Percentiles rank a stretch among this genome's conserved stretches.
phyloP scores from a whole-genome alignment of 2,888 invertebrate genomes.

The Sinhomidia bicolor region DNA sequence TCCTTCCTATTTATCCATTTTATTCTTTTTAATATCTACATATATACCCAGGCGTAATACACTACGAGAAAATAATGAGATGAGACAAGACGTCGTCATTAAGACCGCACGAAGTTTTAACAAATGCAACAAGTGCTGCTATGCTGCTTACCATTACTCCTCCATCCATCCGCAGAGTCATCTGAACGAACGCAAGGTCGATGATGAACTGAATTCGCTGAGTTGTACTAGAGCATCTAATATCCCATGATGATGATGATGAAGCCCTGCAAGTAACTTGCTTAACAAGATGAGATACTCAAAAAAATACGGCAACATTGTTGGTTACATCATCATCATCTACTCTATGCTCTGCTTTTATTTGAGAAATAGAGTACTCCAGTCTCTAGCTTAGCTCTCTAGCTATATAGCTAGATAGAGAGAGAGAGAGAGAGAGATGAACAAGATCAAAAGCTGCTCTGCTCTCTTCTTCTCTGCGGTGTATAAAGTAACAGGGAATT shows the following conservation, averaged over 20 bases:
- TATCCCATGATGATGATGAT: not conserved
- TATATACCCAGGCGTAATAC: too few relatives aligned
- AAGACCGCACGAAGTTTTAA: slow-evolving; percentile 69
- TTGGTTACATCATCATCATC: too few relatives aligned
- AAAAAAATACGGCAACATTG: slow-evolving; percentile 12
- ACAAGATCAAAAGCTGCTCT: too few relatives aligned
- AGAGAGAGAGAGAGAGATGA: not conserved
- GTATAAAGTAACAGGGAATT: slow-evolving; percentile 66
- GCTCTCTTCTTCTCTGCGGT: too few relatives aligned
- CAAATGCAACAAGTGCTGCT: too few relatives aligned
- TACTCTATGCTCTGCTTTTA: too few relatives aligned
- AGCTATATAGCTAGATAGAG: too few relatives aligned
- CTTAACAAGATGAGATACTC: not conserved
- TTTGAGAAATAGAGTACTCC: too few relatives aligned
- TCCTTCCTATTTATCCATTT: not conserved
- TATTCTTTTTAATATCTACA: slow-evolving; percentile 32
- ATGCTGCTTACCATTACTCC: too few relatives aligned
- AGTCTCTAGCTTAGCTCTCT: too few relatives aligned
- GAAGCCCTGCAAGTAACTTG: not conserved
- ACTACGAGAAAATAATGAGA: slow-evolving; percentile 63
- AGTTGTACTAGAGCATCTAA: slow-evolving; percentile 3
- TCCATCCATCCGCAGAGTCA: slow-evolving; percentile 57
- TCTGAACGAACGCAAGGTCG: slow-evolving; percentile 69
- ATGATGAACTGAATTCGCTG: slow-evolving; percentile 20
- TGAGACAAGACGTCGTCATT: slow-evolving; percentile 72